phyloP scores from a whole-genome alignment of 2,888 invertebrate genomes.

The Podotricha telesiphe region DNA sequence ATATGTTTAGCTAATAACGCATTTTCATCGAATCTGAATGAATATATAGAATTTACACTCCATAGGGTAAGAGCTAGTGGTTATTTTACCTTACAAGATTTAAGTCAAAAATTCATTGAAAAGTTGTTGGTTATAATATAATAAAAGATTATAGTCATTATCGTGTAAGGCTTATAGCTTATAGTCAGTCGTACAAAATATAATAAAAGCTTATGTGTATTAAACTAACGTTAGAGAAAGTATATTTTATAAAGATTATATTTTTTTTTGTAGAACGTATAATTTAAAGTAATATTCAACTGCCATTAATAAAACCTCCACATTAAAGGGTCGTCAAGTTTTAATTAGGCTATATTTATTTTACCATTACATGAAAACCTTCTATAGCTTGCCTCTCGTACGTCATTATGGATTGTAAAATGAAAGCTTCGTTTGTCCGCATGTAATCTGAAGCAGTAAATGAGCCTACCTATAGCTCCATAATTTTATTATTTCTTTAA shows the following conservation, averaged over 20 bases:
- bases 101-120: too few relatives aligned
- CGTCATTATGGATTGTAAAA: constrained; percentile 16
- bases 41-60: too few relatives aligned
- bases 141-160: too few relatives aligned
- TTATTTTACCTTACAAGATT: background rate
- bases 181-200: too few relatives aligned
- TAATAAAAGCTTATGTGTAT: background rate
- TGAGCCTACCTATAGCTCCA: background rate
- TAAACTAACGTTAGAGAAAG: too few relatives aligned
- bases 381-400: constrained; percentile 5
- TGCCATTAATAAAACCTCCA: background rate
- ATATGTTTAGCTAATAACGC: too few relatives aligned
- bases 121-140: too few relatives aligned
- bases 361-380: constrained; percentile 8
- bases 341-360: constrained; percentile 21
- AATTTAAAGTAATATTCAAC: background rate
- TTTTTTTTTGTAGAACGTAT: too few relatives aligned
- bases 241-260: too few relatives aligned
- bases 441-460: constrained; percentile 15
- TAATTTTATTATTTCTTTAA: constrained; percentile 15
- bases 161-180: too few relatives aligned
- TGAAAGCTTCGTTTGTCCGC: constrained; percentile 4
- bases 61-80: too few relatives aligned
- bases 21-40: too few relatives aligned
- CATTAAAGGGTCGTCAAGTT: constrained; percentile 3